Conservation (phyloP, 1,140 invertebrate species). For the Leguminivora glycinivorella region DNA sequence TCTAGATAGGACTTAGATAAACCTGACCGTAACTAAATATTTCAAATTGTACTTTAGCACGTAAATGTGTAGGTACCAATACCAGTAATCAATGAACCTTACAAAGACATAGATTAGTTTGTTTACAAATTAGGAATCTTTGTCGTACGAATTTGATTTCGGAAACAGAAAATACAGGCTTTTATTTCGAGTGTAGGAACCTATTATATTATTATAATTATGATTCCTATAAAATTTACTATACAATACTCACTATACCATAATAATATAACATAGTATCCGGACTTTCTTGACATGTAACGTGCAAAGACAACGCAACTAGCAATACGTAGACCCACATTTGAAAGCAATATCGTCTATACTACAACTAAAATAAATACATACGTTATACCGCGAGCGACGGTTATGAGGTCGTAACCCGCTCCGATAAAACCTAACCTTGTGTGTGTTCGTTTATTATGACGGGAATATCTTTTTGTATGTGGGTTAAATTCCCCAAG, state of each 20-base stretch:
- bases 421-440: slow-evolving; percentile 54
- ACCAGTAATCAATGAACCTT: too few relatives aligned
- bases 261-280: slow-evolving; percentile 62
- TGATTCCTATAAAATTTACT: too few relatives aligned
- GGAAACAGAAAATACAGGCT: too few relatives aligned
- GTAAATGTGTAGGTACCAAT: too few relatives aligned
- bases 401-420: slow-evolving; percentile 38
- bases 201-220: too few relatives aligned
- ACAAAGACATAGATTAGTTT: too few relatives aligned
- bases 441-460: slow-evolving; percentile 20
- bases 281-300: slow-evolving; percentile 42
- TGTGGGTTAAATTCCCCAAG: background rate
- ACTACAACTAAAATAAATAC: background rate
- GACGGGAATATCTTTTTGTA: background rate
- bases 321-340: slow-evolving; percentile 39
- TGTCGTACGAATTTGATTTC: too few relatives aligned
- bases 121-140: too few relatives aligned
- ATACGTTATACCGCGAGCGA: background rate
- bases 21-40: too few relatives aligned
- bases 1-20: too few relatives aligned
- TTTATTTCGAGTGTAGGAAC: too few relatives aligned
- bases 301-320: slow-evolving; percentile 25
- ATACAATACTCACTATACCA: slow-evolving; percentile 59
- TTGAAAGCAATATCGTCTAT: slow-evolving; percentile 19
- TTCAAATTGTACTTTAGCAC: too few relatives aligned